Conservation (phyloP, 2,888 invertebrate genomes). For the Antheraea yamamai region DNA sequence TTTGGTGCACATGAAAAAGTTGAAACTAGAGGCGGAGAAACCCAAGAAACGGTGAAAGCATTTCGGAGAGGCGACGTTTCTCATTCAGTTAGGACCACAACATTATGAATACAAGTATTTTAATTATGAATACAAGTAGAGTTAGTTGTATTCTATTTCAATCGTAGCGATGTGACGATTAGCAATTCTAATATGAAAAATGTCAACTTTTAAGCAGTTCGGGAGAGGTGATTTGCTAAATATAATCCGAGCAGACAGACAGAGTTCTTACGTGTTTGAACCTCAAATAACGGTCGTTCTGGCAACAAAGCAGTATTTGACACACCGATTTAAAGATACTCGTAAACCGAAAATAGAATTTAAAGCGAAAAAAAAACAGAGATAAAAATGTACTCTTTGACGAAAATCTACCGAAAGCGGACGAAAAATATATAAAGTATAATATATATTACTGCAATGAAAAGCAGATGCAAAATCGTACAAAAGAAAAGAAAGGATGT, state of each 20-base stretch:
- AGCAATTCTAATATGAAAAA: slow-evolving; percentile 15
- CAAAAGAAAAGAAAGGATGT: neutral
- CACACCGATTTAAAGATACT: slow-evolving; percentile 41
- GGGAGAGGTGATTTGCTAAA: slow-evolving; percentile 48
- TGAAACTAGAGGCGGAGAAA: slow-evolving; percentile 52
- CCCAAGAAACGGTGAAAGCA: slow-evolving; percentile 63
- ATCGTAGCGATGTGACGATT: neutral
- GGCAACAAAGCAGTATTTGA: slow-evolving; percentile 49
- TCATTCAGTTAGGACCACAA: slow-evolving; percentile 40
- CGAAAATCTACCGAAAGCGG: slow-evolving; percentile 20
- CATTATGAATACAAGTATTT: slow-evolving; percentile 40
- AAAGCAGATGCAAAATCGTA: slow-evolving; percentile 11
- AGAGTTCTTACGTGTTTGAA: slow-evolving; percentile 39
- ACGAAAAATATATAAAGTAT: slow-evolving; percentile 1
- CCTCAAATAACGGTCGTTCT: slow-evolving; percentile 42
- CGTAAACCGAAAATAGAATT: slow-evolving; percentile 41
- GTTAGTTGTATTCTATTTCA: slow-evolving; percentile 10
- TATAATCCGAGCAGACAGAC: slow-evolving; percentile 42
- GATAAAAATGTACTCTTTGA: slow-evolving; percentile 14
- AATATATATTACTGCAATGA: slow-evolving; percentile 16
- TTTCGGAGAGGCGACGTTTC: slow-evolving; percentile 47
- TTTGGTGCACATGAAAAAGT: slow-evolving; percentile 53
- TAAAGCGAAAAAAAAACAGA: slow-evolving; percentile 18
- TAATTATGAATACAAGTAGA: slow-evolving; percentile 46
- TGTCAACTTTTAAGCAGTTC: slow-evolving; percentile 43